These are phyloP conservation scores for Drepana falcataria DNA, from an alignment of 2,888 invertebrate genomes.

Conservation along the genomic window DNA sequence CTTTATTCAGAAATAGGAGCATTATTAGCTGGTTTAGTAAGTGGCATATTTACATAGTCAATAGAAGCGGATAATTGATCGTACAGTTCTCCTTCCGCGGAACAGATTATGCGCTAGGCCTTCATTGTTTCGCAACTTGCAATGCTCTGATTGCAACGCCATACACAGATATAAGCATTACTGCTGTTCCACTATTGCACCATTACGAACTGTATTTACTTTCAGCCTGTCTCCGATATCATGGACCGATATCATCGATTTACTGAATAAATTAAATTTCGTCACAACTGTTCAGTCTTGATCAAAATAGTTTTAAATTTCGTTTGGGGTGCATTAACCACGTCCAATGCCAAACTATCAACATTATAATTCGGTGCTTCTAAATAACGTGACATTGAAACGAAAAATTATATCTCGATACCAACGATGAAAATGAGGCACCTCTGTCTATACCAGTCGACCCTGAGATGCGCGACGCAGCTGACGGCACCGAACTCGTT, in stretches of 20 bases:
- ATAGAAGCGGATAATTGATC: conserved; percentile 28
- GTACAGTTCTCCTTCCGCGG: conserved; percentile 49
- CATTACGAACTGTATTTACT: conserved; percentile 27
- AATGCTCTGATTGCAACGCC: conserved; percentile 73
- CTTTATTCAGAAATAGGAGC: conserved; percentile 6
- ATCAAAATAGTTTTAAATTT: conserved; percentile 6
- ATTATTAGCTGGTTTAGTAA: background rate
- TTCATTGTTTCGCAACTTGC: conserved; percentile 67
- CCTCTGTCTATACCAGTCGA: conserved; percentile 53
- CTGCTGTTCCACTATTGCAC: conserved; percentile 48
- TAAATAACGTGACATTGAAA: conserved; percentile 51
- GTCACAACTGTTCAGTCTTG: background rate
- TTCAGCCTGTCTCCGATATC: conserved; percentile 1
- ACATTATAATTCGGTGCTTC: conserved; percentile 34
- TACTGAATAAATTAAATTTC: background rate
- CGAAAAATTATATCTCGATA: conserved; percentile 52
- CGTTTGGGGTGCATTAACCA: conserved; percentile 30
- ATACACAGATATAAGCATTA: conserved; percentile 41
- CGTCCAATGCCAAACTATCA: conserved; percentile 42
- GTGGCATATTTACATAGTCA: conserved; percentile 1
- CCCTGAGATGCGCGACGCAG: conserved; percentile 63
- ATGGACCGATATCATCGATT: background rate
- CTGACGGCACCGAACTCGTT: conserved; percentile 50
- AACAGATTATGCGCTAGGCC: conserved; percentile 62
- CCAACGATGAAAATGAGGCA: conserved; percentile 40